phyloP scores from a whole-genome alignment of 2,888 invertebrate genomes.

The Oscheius sp. region DNA sequence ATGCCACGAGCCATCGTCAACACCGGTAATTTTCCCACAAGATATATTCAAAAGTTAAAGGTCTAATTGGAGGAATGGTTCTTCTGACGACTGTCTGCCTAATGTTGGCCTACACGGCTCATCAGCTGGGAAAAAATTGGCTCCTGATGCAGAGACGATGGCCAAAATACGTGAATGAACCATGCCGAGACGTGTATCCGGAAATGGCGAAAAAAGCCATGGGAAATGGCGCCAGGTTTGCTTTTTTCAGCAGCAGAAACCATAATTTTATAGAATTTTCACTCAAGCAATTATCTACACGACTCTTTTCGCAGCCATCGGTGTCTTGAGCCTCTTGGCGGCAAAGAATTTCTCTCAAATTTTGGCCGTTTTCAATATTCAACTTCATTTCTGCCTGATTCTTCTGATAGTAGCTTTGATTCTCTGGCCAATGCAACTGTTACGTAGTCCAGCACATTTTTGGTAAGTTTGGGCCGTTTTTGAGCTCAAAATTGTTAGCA shows the following conservation, averaged over 20 bases:
- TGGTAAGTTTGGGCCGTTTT: constrained; percentile 37
- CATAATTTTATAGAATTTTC: constrained; percentile 34
- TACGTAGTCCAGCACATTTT: constrained; percentile 53
- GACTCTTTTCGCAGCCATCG: constrained; percentile 45
- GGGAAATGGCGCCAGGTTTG: constrained; percentile 40
- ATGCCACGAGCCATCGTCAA: constrained; percentile 45
- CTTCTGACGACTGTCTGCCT: constrained; percentile 40
- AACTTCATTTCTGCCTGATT: constrained; percentile 42
- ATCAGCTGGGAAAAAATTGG: constrained; percentile 47
- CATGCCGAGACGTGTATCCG: constrained; percentile 51
- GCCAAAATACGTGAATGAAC: constrained; percentile 35
- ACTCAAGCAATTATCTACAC: constrained; percentile 41
- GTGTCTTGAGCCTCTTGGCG: constrained; percentile 46
- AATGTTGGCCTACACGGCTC: constrained; percentile 45
- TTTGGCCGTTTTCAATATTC: constrained; percentile 36
- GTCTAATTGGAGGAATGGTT: constrained; percentile 37
- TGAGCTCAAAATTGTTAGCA: no score
- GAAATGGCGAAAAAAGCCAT: constrained; percentile 48
- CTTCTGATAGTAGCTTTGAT: constrained; percentile 41
- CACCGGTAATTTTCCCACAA: constrained; percentile 34
- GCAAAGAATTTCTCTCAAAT: constrained; percentile 48
- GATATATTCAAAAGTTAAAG: constrained; percentile 26
- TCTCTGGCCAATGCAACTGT: constrained; percentile 51
- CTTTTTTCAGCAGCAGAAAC: not conserved
- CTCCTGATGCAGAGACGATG: constrained; percentile 42